Conservation (phyloP, 1,140 invertebrate genomes). For the Pseudomyrmex flavicornis region DNA sequence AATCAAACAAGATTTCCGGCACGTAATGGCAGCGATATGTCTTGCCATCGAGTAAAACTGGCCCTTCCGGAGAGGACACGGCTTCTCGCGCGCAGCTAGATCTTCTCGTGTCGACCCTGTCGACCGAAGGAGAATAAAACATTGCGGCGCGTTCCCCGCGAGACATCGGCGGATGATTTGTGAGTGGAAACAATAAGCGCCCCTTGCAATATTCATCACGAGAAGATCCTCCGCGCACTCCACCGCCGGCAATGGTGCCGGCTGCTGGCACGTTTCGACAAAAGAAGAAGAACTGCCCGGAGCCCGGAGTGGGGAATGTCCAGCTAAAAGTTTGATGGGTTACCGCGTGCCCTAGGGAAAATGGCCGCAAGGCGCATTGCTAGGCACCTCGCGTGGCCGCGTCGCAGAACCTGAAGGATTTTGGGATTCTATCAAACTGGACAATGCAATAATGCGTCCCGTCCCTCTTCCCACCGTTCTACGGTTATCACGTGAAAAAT, state of each 20-base stretch:
- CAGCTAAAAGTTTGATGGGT: constrained; percentile 85
- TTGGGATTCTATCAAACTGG: constrained; percentile 85
- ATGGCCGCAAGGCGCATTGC: constrained; percentile 81
- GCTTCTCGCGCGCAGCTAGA: not conserved
- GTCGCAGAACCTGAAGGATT: constrained; percentile 83
- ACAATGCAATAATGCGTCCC: constrained; percentile 84
- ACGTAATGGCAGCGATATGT: constrained; percentile 65
- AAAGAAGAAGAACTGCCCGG: constrained; percentile 70
- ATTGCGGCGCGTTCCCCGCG: constrained; percentile 79
- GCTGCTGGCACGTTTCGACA: constrained; percentile 74
- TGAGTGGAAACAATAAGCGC: constrained; percentile 85
- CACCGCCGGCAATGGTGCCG: constrained; percentile 11
- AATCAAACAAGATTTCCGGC: constrained; percentile 52
- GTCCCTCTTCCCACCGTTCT: constrained; percentile 61
- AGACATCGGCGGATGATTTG: constrained; percentile 84
- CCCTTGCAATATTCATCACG: constrained; percentile 84
- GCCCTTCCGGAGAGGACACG: constrained; percentile 10
- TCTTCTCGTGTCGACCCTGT: constrained; percentile 69
- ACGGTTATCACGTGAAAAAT: constrained; percentile 78
- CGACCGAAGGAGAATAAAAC: constrained; percentile 81
- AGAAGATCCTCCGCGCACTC: constrained; percentile 63
- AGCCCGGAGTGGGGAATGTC: constrained; percentile 67
- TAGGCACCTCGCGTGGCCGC: constrained; percentile 79
- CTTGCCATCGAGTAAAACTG: constrained; percentile 57
- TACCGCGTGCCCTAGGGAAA: constrained; percentile 80